Percentiles rank a stretch among this genome's conserved stretches.
Conservation (phyloP, 1,140 invertebrate species). For the Drosophila auraria region DNA sequence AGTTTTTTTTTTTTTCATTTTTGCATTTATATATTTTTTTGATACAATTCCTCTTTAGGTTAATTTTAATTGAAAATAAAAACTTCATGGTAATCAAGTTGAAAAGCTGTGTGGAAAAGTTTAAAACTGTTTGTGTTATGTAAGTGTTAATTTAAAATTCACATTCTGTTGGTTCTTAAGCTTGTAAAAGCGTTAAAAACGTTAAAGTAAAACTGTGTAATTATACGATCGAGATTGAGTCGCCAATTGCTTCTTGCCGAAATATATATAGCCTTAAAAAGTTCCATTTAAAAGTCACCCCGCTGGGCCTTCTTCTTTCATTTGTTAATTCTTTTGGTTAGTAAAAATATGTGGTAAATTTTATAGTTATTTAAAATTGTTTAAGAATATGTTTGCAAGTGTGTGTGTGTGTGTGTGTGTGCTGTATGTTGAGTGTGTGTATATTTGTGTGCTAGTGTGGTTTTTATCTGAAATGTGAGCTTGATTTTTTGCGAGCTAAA, state of each 20-base stretch:
- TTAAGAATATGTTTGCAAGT: conserved; percentile 42
- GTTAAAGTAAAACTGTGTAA: conserved; percentile 71
- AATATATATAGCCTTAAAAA: conserved; percentile 61
- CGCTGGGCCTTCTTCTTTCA: conserved; percentile 20
- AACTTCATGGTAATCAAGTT: conserved; percentile 41
- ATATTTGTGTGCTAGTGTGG: conserved; percentile 21
- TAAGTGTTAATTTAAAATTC: conserved; percentile 67
- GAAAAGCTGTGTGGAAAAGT: conserved; percentile 67
- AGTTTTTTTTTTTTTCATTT: conserved; percentile 36
- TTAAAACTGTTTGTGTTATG: conserved; percentile 58
- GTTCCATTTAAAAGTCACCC: conserved; percentile 60
- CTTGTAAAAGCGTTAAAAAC: conserved; percentile 81
- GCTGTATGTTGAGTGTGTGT: conserved; percentile 5
- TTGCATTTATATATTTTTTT: conserved; percentile 49
- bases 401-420: background rate
- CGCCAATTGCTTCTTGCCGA: conserved; percentile 57
- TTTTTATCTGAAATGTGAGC: conserved; percentile 43
- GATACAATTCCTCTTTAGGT: conserved; percentile 24
- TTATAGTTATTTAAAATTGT: conserved; percentile 62
- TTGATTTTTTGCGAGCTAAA: conserved; percentile 48
- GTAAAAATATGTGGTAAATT: conserved; percentile 59
- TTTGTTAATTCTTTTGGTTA: conserved; percentile 33
- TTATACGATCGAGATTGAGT: conserved; percentile 53
- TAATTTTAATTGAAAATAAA: conserved; percentile 53
- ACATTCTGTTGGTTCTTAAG: conserved; percentile 50